Evolutionary conservation across 1,140 invertebrate species (phyloP).

Genomic region (Conopomorpha cramerella): DNA sequence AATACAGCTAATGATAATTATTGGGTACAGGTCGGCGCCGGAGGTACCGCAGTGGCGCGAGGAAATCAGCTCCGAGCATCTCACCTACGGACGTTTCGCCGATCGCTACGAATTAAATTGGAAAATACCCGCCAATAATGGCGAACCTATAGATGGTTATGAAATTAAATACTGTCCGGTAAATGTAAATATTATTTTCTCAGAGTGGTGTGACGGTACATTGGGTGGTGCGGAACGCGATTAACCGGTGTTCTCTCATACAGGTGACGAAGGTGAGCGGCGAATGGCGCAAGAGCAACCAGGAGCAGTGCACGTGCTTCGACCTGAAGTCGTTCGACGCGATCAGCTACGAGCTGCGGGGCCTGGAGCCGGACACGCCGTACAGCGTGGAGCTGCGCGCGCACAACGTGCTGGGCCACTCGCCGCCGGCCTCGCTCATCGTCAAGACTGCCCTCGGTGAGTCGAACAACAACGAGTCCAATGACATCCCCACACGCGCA

Average conservation of each 20-base stretch:
- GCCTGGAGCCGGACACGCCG: constrained; percentile 73
- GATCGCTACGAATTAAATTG: constrained; percentile 81
- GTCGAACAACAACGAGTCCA: constrained; percentile 62
- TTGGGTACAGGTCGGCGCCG: constrained; percentile 39
- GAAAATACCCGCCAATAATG: constrained; percentile 84
- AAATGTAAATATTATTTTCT: no score
- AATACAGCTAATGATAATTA: no score
- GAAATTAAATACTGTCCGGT: constrained; percentile 80
- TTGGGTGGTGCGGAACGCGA: no score
- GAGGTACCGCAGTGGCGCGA: constrained; percentile 52
- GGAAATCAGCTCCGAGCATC: constrained; percentile 33
- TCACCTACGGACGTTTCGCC: constrained; percentile 63
- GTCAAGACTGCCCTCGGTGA: constrained; percentile 86
- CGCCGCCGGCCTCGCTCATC: constrained; percentile 72
- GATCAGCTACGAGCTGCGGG: constrained; percentile 67
- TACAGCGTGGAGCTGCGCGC: constrained; percentile 84
- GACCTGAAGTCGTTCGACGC: constrained; percentile 64
- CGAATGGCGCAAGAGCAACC: constrained; percentile 64
- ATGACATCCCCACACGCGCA: constrained; percentile 42
- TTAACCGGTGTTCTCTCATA: no score
- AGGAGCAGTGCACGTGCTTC: constrained; percentile 62
- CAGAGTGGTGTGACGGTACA: no score
- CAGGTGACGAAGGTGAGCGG: constrained; percentile 63
- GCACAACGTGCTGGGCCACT: constrained; percentile 82
- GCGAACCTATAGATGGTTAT: constrained; percentile 84